Evolutionary conservation across 2,888 invertebrate genomes (phyloP), one percentile per base, ranked within the genome.

Genomic region (Prosopocoilus inquinatus): DNA sequence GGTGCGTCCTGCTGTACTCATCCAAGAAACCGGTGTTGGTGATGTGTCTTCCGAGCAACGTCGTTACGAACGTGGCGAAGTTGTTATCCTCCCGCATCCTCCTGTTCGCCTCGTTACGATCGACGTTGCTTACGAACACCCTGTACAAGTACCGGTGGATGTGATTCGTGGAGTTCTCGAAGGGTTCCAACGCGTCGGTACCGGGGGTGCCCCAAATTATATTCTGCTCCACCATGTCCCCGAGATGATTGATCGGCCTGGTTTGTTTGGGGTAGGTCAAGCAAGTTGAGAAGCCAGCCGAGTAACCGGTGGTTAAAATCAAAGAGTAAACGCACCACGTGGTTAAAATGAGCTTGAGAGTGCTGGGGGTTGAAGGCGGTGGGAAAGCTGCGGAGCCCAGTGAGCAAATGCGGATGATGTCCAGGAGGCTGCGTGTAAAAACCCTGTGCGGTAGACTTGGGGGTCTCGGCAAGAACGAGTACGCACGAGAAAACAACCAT

Each of bases 1-100:
- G 56, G 34, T 63, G 51, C 15, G 51, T 55, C 7, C 55, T 47
- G 9, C 59, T 58, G 8, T 64, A 51, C 8, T 43, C 20, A 9
- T 65, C 58, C 15, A 70, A 60, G 2, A 47, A 28, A 11, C 62
- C 55, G 3, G 64, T 57, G 13, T 67, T 65, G 4, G 62, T 64
- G n/a, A 70, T 63, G 43, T 63, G 69, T 3, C 60, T 44, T 5
- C 63, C 49, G 11, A 57, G 57, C 3, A 68, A 15, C 20, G 53
- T 58, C 47, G 65, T 67, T 1, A 59, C 62, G 5, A 55, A 47
- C 5, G 66, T 39, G 3, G 59, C 60, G 11, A 53, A 52, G 36
- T 55, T 58, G 45, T 50, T 50, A 8, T 43, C 38, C 3, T 9
- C 9, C 20, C 50, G 38, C n/a, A 50, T 11, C 20, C 20, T 15